Evolutionary conservation across 2,888 invertebrate genomes (phyloP).

Genomic region (Clepsis dumicolana): DNA sequence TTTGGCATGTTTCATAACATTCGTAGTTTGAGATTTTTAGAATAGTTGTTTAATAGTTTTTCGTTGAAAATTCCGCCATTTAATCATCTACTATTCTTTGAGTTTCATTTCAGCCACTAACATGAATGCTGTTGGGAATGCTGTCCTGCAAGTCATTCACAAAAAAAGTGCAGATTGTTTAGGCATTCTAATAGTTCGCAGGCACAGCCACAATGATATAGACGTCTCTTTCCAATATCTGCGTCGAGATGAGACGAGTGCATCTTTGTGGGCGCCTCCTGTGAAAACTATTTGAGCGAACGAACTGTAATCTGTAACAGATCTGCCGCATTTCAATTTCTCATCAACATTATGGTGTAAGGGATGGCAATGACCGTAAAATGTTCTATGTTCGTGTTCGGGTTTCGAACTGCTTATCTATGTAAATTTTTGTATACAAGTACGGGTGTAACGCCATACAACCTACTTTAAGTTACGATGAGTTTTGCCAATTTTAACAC

Average conservation of each 20-base stretch:
- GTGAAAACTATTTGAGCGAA: not conserved
- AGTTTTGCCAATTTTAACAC: not conserved
- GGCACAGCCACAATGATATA: not conserved
- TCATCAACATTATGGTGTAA: not conserved
- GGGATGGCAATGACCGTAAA: not conserved
- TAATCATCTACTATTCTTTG: slow-evolving; percentile 25
- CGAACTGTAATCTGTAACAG: no score
- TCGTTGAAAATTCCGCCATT: not conserved
- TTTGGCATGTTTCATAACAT: slow-evolving; percentile 1
- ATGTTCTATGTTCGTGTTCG: no score
- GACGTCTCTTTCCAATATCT: not conserved
- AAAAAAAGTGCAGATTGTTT: not conserved
- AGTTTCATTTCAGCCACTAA: slow-evolving; percentile 40
- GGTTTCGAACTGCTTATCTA: not conserved
- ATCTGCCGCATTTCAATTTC: not conserved
- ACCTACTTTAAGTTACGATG: not conserved
- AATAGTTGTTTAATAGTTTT: no score
- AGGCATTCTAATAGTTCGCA: not conserved
- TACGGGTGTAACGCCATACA: not conserved
- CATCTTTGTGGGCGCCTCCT: not conserved
- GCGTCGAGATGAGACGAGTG: not conserved
- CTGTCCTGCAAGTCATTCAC: no score
- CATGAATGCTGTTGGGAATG: slow-evolving; percentile 20
- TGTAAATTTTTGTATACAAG: not conserved
- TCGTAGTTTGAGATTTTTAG: no score